These are phyloP conservation scores for Potamilus streckersoni DNA, from an alignment of 1,140 invertebrate genomes.

Conservation along the genomic window DNA sequence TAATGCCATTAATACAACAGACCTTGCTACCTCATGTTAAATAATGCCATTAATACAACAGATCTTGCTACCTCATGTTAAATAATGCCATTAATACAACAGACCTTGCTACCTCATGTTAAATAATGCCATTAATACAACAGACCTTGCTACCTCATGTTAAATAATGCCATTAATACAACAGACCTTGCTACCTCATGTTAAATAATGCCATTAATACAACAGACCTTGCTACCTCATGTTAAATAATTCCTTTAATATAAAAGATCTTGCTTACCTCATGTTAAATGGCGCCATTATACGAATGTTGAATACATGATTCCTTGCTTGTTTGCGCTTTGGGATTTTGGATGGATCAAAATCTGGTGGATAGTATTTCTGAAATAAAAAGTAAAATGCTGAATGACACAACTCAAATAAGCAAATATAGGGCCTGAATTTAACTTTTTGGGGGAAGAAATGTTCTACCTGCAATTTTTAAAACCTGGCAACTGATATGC, in stretches of 20 bases:
- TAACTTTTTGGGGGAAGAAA: too few species aligned
- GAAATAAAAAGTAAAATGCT: constrained; percentile 40
- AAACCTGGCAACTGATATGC: too few species aligned
- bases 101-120: constrained; percentile 82
- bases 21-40: constrained; percentile 84
- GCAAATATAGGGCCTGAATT: too few species aligned
- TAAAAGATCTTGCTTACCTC: constrained; percentile 68
- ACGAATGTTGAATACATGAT: constrained; percentile 96
- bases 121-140: constrained; percentile 99
- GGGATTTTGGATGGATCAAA: constrained; percentile 99
- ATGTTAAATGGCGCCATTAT: constrained; percentile 99
- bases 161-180: too few species aligned
- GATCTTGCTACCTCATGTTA: constrained; percentile 82
- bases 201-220: too few species aligned
- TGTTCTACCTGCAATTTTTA: too few species aligned
- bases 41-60: constrained; percentile 89
- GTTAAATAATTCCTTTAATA: background rate
- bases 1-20: too few species aligned
- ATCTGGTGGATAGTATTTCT: constrained; percentile 99
- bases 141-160: too few species aligned
- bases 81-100: constrained; percentile 91
- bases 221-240: too few species aligned
- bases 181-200: too few species aligned
- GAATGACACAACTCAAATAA: too few species aligned
- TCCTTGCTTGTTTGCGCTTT: constrained; percentile 93